Evolutionary conservation across 1,140 invertebrate species (phyloP).

Genomic region (Brachionus calyciflorus): DNA sequence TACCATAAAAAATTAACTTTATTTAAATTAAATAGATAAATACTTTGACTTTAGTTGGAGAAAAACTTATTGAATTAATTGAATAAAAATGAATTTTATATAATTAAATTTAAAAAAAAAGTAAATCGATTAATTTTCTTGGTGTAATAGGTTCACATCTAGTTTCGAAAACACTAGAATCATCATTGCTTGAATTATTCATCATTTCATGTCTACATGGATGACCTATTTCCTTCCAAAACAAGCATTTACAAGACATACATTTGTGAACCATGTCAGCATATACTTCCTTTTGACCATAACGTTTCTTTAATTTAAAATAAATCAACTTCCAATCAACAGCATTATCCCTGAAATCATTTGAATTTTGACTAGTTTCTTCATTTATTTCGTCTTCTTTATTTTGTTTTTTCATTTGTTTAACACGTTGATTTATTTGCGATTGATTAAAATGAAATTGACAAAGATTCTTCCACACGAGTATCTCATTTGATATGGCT

Average conservation of each 20-base stretch:
- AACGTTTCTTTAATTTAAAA: conserved; percentile 66
- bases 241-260: conserved; percentile 87
- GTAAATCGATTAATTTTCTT: conserved; percentile 41
- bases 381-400: conserved; percentile 27
- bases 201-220: not conserved
- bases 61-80: no score
- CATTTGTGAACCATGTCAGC: conserved; percentile 91
- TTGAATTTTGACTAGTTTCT: not conserved
- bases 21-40: no score
- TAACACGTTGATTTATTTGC: conserved; percentile 70
- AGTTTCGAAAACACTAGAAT: not conserved
- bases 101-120: conserved; percentile 13
- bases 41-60: no score
- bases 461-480: conserved; percentile 85
- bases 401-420: conserved; percentile 52
- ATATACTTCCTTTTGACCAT: conserved; percentile 85
- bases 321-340: conserved; percentile 48
- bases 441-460: conserved; percentile 83
- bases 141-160: conserved; percentile 45
- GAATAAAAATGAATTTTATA: no score
- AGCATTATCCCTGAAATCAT: not conserved
- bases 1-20: no score
- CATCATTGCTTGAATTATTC: not conserved
- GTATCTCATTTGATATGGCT: conserved; percentile 76
- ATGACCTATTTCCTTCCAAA: conserved; percentile 72